These are phyloP conservation scores for Dendrolimus pini DNA, from an alignment of 2,888 invertebrate species.

Conservation along the genomic window DNA sequence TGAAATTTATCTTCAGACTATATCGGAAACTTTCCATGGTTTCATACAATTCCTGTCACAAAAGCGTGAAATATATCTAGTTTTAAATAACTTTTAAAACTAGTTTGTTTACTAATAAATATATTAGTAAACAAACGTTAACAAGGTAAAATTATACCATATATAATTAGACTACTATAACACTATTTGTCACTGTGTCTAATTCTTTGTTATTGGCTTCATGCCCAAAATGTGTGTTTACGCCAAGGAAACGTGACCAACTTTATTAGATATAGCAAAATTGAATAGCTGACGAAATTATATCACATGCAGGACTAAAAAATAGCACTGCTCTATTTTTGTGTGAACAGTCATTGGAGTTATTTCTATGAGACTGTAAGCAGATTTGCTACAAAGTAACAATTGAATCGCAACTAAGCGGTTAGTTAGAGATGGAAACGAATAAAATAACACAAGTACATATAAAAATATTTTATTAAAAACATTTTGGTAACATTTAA, in stretches of 20 bases:
- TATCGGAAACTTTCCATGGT: no score
- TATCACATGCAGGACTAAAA: conserved; percentile 23
- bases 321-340: conserved; percentile 30
- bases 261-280: conserved; percentile 22
- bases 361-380: conserved; percentile 23
- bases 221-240: conserved; percentile 35
- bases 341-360: conserved; percentile 18
- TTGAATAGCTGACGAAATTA: conserved; percentile 19
- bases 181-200: conserved; percentile 13
- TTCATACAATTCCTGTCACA: no score
- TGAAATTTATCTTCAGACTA: no score
- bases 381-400: background rate
- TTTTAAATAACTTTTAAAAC: no score
- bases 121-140: background rate
- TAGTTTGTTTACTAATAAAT: no score
- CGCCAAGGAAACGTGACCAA: conserved; percentile 39
- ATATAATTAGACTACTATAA: background rate
- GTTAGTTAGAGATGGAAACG: conserved; percentile 1
- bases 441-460: conserved; percentile 54
- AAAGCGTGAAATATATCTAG: no score
- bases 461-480: conserved; percentile 79
- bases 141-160: background rate
- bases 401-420: background rate
- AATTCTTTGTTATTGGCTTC: conserved; percentile 30
- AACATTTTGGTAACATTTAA: conserved; percentile 79